A percentile compares a stretch with the other conserved stretches of the same genome.
Evolutionary conservation across 2,113 vertebrate genomes (phyloP).

Genomic region (Ochotona curzoniae): DNA sequence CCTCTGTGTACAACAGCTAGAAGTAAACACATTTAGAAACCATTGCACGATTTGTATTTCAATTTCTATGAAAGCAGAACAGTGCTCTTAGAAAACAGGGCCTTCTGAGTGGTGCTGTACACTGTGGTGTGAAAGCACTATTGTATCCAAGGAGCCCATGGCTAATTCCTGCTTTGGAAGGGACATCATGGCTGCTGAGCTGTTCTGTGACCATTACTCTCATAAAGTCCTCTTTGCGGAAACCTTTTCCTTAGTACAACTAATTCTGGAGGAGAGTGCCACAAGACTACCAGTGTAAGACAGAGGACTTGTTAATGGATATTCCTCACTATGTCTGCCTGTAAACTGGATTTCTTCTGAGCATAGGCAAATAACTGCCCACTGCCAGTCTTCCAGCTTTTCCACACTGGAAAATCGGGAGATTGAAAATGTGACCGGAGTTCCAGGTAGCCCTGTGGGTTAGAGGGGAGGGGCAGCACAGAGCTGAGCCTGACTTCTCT

Average conservation of each 20-base stretch:
- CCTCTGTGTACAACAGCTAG: background rate
- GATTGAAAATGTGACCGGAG: background rate
- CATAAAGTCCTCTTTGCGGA: too few relatives aligned
- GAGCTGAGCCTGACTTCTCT: background rate
- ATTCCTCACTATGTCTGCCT: background rate
- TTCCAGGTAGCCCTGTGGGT: background rate
- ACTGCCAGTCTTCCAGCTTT: background rate
- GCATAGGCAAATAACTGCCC: background rate
- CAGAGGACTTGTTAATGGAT: background rate
- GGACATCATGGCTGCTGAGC: too few relatives aligned
- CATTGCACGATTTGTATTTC: background rate
- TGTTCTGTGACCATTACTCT: background rate
- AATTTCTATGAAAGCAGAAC: background rate
- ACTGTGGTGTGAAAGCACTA: background rate
- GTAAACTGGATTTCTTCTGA: background rate
- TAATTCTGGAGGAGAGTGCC: background rate
- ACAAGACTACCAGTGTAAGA: background rate
- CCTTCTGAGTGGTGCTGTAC: background rate
- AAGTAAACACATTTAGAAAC: background rate
- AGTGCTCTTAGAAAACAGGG: fast-evolving
- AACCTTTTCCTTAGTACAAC: background rate
- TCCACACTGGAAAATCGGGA: background rate
- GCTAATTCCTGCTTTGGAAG: background rate
- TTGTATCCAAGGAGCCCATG: fast-evolving
- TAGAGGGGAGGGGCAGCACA: background rate